Evolutionary conservation across 2,797 vertebrate genomes (phyloP).

Genomic region (Nothura maculosa): DNA sequence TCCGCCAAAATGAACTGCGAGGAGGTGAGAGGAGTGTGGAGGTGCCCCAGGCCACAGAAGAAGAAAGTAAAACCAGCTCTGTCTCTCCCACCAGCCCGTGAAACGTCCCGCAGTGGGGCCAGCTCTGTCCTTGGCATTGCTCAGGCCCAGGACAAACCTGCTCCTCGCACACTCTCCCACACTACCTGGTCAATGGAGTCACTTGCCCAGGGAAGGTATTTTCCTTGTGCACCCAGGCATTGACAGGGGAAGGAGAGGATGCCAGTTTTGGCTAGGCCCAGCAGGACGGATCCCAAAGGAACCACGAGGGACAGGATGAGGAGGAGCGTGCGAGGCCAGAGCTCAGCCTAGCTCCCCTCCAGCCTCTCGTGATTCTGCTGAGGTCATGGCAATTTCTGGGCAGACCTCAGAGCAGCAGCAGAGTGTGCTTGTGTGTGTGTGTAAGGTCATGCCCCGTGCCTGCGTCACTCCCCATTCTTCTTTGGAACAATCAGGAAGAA

Average conservation of each 20-base stretch:
- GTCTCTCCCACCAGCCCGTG: rapidly evolving
- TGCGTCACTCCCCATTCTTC: slow-evolving; percentile 41
- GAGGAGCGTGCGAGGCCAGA: neutral
- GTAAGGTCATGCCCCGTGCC: neutral
- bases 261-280: neutral
- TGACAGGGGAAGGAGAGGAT: neutral
- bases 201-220: rapidly evolving
- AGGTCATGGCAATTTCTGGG: neutral
- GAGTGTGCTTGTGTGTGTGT: neutral
- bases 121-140: neutral
- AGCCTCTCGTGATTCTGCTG: rapidly evolving
- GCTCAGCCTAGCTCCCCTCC: rapidly evolving
- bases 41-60: rapidly evolving
- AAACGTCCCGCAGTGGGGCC: rapidly evolving
- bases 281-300: neutral
- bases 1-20: neutral
- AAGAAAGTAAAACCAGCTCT: neutral
- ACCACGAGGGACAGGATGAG: rapidly evolving
- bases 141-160: rapidly evolving
- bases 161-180: neutral
- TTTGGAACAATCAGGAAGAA: slow-evolving; percentile 29
- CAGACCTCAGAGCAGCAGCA: neutral
- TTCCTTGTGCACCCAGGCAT: neutral
- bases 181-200: rapidly evolving
- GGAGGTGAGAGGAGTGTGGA: neutral